Base-by-base conservation (phyloP, 2,797 vertebrate species). In the Amblyopsis hoosieri region DNA sequence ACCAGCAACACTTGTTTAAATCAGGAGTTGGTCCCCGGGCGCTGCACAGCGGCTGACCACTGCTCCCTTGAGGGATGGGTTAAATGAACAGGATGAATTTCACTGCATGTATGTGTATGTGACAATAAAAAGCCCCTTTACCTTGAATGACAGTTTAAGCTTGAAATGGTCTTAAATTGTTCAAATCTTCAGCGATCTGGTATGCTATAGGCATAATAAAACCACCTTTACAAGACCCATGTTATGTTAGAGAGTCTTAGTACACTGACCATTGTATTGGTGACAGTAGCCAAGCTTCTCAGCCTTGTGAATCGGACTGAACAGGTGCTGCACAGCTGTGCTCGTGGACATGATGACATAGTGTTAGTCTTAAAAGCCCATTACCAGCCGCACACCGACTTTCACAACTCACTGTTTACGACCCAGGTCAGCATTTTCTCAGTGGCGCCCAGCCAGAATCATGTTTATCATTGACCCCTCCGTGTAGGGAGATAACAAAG, bases 241-340 rank as follows among this genome's bases (percentile, higher is more conserved):
- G 13, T 69, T 60, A 8, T 76, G 7, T 55, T 11, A 62, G 33
- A 54, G n/a, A 59, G 45, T 19, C 61, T 48, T 50, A 23, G 48
- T 6, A 60, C 12, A 49, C 64, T 72, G 72, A 64, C 75, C 72
- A 70, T 73, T 72, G 57, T 62, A 66, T 45, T 63, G 15, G 42
- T 52, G 54, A 62, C 76, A 73, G 78, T 56, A 71, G 67, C 75
- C 78, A 59, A 54, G 66, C 59, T 48, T 71, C 15, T 3, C 62
- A 81, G 80, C 79, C 82, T 71, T 75, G 82, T 72, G 81, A 81
- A 76, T 65, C 71, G 74, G 79, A 49, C 74, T 75, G 50, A 80
- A 79, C 89, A 90, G 85, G 89, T 89, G 88, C 85, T 79, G 74
- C 71, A 85, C 90, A 90, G 90, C 86, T 90, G 90, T 87, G 86